A percentile compares a stretch with the other conserved stretches of the same genome.
phyloP scores from a whole-genome alignment of 2,797 vertebrate species.

The Sebastes dallii region DNA sequence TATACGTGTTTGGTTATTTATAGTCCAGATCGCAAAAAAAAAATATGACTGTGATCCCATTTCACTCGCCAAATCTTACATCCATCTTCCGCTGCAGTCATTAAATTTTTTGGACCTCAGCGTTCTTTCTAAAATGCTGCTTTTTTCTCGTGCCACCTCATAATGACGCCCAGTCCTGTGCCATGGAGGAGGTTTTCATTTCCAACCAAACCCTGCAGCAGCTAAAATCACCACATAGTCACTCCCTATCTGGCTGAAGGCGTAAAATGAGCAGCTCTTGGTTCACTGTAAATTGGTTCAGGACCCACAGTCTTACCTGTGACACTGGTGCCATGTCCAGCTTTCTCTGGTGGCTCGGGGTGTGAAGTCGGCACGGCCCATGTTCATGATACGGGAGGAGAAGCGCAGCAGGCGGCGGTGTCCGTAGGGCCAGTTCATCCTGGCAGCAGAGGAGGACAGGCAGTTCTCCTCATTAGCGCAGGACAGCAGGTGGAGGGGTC shows the following conservation, averaged over 20 bases:
- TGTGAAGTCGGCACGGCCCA: conserved; percentile 92
- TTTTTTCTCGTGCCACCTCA: conserved; percentile 1
- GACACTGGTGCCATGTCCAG: conserved; percentile 98
- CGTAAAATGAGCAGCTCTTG: conserved; percentile 12
- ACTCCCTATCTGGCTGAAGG: not conserved
- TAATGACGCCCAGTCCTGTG: not conserved
- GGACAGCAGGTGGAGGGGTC: conserved; percentile 90
- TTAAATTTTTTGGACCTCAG: not conserved
- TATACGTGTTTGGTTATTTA: conserved; percentile 44
- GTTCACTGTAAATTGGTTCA: not conserved
- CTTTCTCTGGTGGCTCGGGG: conserved; percentile 88
- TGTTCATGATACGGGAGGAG: conserved; percentile 95
- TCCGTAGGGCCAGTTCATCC: conserved; percentile 93
- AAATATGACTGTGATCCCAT: conserved; percentile 3
- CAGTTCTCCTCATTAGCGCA: conserved; percentile 97
- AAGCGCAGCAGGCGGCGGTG: conserved; percentile 95
- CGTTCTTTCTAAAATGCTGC: not conserved
- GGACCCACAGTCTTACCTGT: conserved; percentile 82
- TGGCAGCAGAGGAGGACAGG: conserved; percentile 89
- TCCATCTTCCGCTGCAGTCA: conserved; percentile 15
- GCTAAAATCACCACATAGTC: conserved; percentile 18
- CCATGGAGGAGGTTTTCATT: conserved; percentile 8
- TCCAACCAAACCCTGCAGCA: conserved; percentile 12
- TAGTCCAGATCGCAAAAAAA: conserved; percentile 14
- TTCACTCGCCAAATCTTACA: conserved; percentile 12